These are phyloP conservation scores for Pantala flavescens DNA, from an alignment of 1,140 invertebrate species.

Conservation along the genomic window DNA sequence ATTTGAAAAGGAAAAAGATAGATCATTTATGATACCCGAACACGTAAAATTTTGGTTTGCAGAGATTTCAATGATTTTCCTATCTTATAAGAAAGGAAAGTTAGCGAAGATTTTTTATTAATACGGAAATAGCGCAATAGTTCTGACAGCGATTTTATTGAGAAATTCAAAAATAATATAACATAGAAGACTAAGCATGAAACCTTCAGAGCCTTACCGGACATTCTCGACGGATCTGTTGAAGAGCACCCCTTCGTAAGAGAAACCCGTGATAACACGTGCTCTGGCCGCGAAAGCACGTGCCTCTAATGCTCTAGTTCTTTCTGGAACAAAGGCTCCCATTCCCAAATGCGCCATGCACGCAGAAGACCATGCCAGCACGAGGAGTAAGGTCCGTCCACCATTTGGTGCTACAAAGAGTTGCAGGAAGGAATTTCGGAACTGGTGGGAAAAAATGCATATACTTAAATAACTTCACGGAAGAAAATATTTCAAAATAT, in stretches of 20 bases:
- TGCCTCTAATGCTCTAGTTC: background rate
- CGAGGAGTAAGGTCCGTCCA: slow-evolving; percentile 31
- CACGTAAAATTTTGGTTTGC: too few relatives aligned
- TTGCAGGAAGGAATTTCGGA: slow-evolving; percentile 30
- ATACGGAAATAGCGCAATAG: too few relatives aligned
- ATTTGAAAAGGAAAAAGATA: too few relatives aligned
- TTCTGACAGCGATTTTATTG: too few relatives aligned
- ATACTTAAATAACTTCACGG: background rate
- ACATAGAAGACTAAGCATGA: too few relatives aligned
- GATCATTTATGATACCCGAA: too few relatives aligned
- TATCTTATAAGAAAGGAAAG: too few relatives aligned
- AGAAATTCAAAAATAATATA: too few relatives aligned
- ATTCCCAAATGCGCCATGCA: slow-evolving; percentile 35
- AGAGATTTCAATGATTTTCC: too few relatives aligned
- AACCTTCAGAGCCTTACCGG: slow-evolving; percentile 22
- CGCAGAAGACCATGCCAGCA: slow-evolving; percentile 38
- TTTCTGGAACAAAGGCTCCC: slow-evolving; percentile 20
- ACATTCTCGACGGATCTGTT: slow-evolving; percentile 26
- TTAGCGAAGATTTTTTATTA: too few relatives aligned
- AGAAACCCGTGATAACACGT: slow-evolving; percentile 17
- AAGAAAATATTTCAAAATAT: background rate
- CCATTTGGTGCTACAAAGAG: slow-evolving; percentile 32
- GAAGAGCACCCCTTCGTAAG: slow-evolving; percentile 15
- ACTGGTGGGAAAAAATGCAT: slow-evolving; percentile 23
- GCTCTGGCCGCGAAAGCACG: slow-evolving; percentile 12